These are phyloP conservation scores for Eledone cirrhosa DNA, from an alignment of 2,888 invertebrate species.

Conservation along the genomic window DNA sequence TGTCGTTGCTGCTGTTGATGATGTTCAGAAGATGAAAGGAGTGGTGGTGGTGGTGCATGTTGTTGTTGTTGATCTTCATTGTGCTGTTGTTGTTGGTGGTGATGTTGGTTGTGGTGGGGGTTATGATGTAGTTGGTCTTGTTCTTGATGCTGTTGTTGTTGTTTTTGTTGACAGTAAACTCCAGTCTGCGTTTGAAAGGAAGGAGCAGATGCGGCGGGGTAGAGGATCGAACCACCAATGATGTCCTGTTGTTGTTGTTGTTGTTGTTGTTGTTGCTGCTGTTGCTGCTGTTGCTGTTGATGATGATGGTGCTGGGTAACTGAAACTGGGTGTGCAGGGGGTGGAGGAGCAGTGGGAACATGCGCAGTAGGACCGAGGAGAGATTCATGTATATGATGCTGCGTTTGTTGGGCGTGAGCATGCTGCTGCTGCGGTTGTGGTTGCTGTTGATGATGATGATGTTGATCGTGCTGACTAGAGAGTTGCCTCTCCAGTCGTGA, in stretches of 20 bases:
- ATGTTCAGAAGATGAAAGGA: neutral
- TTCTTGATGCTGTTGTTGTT: neutral
- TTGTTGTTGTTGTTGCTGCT: neutral
- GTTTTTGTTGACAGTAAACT: neutral
- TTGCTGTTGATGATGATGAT: neutral
- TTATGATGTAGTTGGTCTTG: neutral
- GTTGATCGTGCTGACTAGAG: neutral
- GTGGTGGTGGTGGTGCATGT: neutral
- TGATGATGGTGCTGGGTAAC: neutral
- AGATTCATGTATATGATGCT: neutral
- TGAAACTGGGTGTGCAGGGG: neutral
- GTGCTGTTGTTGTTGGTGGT: neutral
- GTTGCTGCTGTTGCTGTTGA: neutral
- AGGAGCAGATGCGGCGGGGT: too few species aligned
- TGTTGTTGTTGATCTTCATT: neutral
- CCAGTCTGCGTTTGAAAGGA: too few species aligned
- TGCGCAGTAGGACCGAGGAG: neutral
- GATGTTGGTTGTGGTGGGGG: neutral
- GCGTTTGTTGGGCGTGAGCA: neutral
- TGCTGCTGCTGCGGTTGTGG: conserved; percentile 9
- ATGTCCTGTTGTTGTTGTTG: neutral
- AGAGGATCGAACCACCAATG: too few species aligned
- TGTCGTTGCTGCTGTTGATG: too few species aligned
- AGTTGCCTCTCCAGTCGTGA: neutral
- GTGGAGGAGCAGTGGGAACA: neutral